Evolutionary conservation across 2,113 vertebrate genomes (phyloP).

Genomic region (Paedocypris sp.): DNA sequence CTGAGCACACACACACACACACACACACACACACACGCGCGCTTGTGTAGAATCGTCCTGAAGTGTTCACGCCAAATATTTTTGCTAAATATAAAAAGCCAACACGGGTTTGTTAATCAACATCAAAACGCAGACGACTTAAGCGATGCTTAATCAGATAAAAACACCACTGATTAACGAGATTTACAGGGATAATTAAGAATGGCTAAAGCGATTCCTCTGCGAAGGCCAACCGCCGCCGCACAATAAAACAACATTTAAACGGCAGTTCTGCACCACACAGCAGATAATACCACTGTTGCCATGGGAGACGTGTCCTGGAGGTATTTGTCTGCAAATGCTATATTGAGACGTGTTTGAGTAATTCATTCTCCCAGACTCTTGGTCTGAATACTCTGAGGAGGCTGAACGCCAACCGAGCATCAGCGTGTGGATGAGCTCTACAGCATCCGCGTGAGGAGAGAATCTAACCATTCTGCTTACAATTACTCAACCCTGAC

Average conservation of each 20-base stretch:
- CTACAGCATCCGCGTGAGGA: background rate
- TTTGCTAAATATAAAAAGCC: too few species aligned
- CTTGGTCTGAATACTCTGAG: conserved; percentile 3
- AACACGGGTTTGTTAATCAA: too few species aligned
- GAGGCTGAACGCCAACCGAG: background rate
- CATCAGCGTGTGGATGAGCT: background rate
- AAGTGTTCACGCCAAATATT: too few species aligned
- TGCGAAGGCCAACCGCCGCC: background rate
- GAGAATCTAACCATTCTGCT: background rate
- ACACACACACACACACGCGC: background rate
- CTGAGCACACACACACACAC: conserved; percentile 35
- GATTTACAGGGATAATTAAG: too few species aligned
- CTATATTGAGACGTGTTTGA: conserved; percentile 12
- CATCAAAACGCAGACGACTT: too few species aligned
- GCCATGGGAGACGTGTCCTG: conserved; percentile 30
- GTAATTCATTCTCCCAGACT: conserved; percentile 10
- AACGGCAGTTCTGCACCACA: conserved; percentile 24
- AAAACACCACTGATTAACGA: too few species aligned
- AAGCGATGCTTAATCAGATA: too few species aligned
- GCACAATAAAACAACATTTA: conserved; percentile 22
- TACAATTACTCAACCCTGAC: background rate
- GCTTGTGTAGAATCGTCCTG: too few species aligned
- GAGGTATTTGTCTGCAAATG: conserved; percentile 20
- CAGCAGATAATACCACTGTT: conserved; percentile 27
- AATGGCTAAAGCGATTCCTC: too few species aligned